Conservation (phyloP, 2,113 vertebrate species). For the Paradisaea rubra region DNA sequence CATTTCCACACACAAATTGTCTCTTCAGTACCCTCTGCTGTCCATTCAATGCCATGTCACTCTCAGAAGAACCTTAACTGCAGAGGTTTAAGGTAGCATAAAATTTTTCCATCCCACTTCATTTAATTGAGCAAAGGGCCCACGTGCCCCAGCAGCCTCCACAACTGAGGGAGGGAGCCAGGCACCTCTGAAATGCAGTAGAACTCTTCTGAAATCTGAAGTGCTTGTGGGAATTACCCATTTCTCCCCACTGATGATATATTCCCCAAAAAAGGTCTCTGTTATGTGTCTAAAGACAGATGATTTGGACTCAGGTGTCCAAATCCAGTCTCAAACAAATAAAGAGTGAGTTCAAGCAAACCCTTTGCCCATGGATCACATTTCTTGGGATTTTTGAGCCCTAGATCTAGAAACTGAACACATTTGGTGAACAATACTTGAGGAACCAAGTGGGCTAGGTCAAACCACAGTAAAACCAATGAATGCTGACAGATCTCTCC, state of each 20-base stretch:
- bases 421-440: not conserved
- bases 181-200: not conserved
- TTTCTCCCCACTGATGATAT: not conserved
- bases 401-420: not conserved
- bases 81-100: not conserved
- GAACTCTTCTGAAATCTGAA: not conserved
- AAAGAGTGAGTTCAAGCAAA: not conserved
- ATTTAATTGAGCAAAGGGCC: not conserved
- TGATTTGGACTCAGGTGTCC: not conserved
- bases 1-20: not conserved
- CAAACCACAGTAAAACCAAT: not conserved
- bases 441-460: not conserved
- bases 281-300: not conserved
- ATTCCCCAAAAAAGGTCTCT: not conserved
- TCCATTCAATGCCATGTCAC: not conserved
- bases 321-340: not conserved
- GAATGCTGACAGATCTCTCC: not conserved
- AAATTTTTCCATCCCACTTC: not conserved
- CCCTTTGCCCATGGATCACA: not conserved
- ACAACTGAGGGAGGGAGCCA: not conserved
- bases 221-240: not conserved
- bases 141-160: not conserved
- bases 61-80: not conserved
- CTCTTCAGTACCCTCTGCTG: constrained; percentile 55
- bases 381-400: not conserved